Evolutionary conservation across 1,140 invertebrate genomes (phyloP), one percentile per base, ranked within the genome.

Genomic region (Drosophila burlai): DNA sequence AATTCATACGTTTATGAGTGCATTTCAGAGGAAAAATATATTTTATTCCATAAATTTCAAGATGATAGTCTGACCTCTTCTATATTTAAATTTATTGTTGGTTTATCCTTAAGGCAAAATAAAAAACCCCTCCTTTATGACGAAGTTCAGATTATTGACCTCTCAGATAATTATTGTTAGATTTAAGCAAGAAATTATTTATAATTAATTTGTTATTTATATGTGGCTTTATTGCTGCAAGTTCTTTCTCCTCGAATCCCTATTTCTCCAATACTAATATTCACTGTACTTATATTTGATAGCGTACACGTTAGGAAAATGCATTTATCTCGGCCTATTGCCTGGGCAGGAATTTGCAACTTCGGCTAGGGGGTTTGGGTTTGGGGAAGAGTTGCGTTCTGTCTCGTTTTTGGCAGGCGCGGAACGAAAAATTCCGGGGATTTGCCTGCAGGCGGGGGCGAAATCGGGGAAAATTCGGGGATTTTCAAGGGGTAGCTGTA

Each of bases 261-360:
- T 24, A 10, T 50, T 29, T 16, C 0, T 31, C 4, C 1, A 5
- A 3, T 4, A n/a, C 0, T 1, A n/a, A 15, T 49, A n/a, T 5
- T 21, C 50, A 57, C 73, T 75, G 68, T 61, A 61, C 74, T 62
- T 61, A 77, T 78, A 83, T 83, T 85, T 78, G 80, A 85, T 85
- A 71, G 60, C 64, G 65, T 61, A 61, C 71, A 74, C 83, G 83
- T 87, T 86, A 80, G 62, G 83, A 87, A 87, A 86, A 86, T 86
- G 83, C 83, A 87, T 87, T 86, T 86, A 87, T 80, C 84, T 87
- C 82, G 82, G 82, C 74, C 71, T 83, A 76, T 74, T 68, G 74
- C 75, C 74, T 77, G 55, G 55, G 62, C 43, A 58, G 40, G 62
- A 71, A 71, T 71, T 71, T 71, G 67, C 67, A 71, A 71, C 67